Percentiles rank a stretch among this genome's conserved stretches.
Evolutionary conservation across 2,113 vertebrate genomes (phyloP).

Genomic region (Dendropsophus ebraccatus): DNA sequence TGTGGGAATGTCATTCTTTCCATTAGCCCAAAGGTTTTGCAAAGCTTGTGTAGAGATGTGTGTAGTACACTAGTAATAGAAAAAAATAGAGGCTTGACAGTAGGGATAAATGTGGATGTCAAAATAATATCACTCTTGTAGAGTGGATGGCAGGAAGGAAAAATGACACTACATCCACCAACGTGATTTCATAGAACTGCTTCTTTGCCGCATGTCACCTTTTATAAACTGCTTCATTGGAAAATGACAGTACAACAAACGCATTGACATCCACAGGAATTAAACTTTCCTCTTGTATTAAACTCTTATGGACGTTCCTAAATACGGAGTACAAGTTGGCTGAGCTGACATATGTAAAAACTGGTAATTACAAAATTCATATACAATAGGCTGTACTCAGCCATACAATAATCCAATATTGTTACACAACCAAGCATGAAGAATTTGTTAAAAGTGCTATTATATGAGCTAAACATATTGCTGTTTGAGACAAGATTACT

Average conservation of each 20-base stretch:
- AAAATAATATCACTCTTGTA: slow-evolving; percentile 84
- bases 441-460: too few relatives aligned
- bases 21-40: slow-evolving; percentile 83
- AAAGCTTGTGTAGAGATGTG: slow-evolving; percentile 77
- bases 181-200: slow-evolving; percentile 76
- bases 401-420: neutral
- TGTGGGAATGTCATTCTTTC: slow-evolving; percentile 81
- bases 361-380: neutral
- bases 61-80: slow-evolving; percentile 78
- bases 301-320: neutral
- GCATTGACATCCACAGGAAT: slow-evolving; percentile 78
- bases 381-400: neutral
- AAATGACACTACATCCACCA: slow-evolving; percentile 76
- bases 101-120: slow-evolving; percentile 81
- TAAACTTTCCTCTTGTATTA: slow-evolving; percentile 69
- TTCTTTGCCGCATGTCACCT: slow-evolving; percentile 83
- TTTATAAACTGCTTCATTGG: slow-evolving; percentile 82
- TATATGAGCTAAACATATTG: too few relatives aligned
- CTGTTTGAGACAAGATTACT: too few relatives aligned
- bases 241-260: slow-evolving; percentile 72
- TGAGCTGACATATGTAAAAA: neutral
- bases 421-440: too few relatives aligned
- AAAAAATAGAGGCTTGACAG: slow-evolving; percentile 84
- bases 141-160: slow-evolving; percentile 74
- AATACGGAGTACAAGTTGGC: neutral